phyloP scores from a whole-genome alignment of 2,113 vertebrate genomes.

The Petrocephalus zakoni region DNA sequence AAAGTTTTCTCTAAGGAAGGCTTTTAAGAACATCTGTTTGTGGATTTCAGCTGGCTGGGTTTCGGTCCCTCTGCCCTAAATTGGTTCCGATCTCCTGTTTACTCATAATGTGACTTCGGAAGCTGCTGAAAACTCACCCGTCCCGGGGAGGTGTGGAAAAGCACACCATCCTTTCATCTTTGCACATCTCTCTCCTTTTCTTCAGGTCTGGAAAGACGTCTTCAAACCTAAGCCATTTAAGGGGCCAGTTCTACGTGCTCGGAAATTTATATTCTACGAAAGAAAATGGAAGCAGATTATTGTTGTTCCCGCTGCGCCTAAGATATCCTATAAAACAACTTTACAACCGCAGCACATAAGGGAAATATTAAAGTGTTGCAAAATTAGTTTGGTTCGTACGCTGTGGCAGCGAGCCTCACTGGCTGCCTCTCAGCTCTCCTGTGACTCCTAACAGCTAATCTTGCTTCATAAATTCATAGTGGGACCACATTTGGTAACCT shows the following conservation, averaged over 20 bases:
- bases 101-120: neutral
- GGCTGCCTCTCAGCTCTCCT: neutral
- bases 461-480: neutral
- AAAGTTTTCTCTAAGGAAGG: neutral
- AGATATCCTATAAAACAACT: constrained; percentile 43
- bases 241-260: neutral
- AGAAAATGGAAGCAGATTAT: constrained; percentile 44
- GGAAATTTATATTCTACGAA: constrained; percentile 31
- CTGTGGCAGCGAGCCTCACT: neutral
- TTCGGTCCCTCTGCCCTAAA: neutral
- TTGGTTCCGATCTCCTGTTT: neutral
- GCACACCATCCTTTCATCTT: neutral
- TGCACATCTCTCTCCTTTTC: neutral
- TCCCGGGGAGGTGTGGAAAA: neutral
- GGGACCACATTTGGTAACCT: neutral
- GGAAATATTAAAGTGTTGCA: constrained; percentile 17
- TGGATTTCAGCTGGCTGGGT: neutral
- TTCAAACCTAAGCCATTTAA: neutral
- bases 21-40: neutral
- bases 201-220: neutral
- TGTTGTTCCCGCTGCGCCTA: constrained; percentile 38
- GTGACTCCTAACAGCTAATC: neutral
- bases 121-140: neutral
- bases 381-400: constrained; percentile 8
- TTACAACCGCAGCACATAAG: constrained; percentile 40